These are phyloP conservation scores for Andrena marginata DNA, from an alignment of 2,888 invertebrate species.

Conservation along the genomic window DNA sequence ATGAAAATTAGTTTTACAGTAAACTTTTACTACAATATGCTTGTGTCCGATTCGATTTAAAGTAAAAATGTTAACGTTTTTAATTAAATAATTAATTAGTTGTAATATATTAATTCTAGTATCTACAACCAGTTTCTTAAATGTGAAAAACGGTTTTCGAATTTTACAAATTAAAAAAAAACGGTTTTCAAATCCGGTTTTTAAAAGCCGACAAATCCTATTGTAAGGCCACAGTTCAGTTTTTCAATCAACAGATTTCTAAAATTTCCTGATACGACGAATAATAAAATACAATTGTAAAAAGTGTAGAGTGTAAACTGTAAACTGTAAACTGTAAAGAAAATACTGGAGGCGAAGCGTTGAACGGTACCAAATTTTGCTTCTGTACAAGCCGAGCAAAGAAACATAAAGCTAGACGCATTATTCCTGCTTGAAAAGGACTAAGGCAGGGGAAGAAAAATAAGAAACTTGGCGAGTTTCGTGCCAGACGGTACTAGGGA, in stretches of 20 bases:
- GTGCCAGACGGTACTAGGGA: slow-evolving; percentile 55
- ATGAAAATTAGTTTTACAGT: too few relatives aligned
- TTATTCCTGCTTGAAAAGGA: slow-evolving; percentile 29
- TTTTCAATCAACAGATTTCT: slow-evolving; percentile 17
- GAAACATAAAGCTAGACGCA: slow-evolving; percentile 9
- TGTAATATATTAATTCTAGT: too few relatives aligned
- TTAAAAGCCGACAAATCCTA: too few relatives aligned
- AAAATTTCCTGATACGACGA: not conserved
- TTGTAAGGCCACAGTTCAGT: too few relatives aligned
- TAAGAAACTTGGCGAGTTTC: slow-evolving; percentile 51
- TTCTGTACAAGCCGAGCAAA: not conserved
- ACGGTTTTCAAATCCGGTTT: too few relatives aligned
- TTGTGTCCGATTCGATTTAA: too few relatives aligned
- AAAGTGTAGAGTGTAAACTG: not conserved
- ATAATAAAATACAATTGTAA: not conserved
- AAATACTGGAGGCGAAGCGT: not conserved
- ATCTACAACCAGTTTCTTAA: too few relatives aligned
- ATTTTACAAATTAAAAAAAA: too few relatives aligned
- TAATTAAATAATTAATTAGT: too few relatives aligned
- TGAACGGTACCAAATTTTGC: slow-evolving; percentile 21
- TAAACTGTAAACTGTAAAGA: not conserved
- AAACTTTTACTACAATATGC: too few relatives aligned
- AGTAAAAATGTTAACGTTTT: too few relatives aligned
- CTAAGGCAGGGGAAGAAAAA: slow-evolving; percentile 33
- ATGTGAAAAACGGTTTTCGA: too few relatives aligned